These are phyloP conservation scores for Pogonognathellus flavescens DNA, from an alignment of 1,140 invertebrate species.

Conservation along the genomic window DNA sequence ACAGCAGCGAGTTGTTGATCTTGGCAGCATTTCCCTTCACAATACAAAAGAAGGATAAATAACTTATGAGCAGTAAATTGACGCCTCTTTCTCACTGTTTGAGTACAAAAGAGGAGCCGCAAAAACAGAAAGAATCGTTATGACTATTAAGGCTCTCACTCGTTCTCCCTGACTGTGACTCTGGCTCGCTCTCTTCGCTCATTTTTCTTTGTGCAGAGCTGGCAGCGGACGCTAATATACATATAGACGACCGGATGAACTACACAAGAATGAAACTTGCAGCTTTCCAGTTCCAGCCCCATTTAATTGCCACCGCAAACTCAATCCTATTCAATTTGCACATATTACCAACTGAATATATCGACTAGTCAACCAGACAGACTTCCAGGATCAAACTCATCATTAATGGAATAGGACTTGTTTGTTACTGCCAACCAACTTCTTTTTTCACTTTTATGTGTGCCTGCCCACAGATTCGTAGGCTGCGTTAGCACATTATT, in stretches of 20 bases:
- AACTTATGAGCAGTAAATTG: constrained; percentile 58
- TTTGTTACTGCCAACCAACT: not conserved
- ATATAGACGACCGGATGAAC: not conserved
- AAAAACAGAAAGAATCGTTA: constrained; percentile 15
- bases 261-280: not conserved
- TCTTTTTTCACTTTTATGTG: constrained; percentile 3
- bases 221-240: not conserved
- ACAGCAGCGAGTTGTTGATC: not conserved
- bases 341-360: constrained; percentile 41
- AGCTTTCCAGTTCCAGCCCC: constrained; percentile 34
- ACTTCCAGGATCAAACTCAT: constrained; percentile 16
- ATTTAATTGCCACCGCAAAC: constrained; percentile 55
- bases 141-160: constrained; percentile 21
- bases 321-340: constrained; percentile 56
- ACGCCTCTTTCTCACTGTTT: constrained; percentile 61
- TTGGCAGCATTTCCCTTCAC: not conserved
- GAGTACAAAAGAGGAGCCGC: constrained; percentile 26
- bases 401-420: constrained; percentile 37
- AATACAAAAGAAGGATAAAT: constrained; percentile 49
- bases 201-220: not conserved
- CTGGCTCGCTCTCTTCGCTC: not conserved
- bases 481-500: too few relatives aligned
- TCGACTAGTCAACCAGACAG: not conserved
- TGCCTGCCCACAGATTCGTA: too few relatives aligned
- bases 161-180: not conserved